A percentile compares a stretch with the other conserved stretches of the same genome.
Evolutionary conservation across 2,888 invertebrate species (phyloP).

Genomic region (Ganaspis brasiliensis): DNA sequence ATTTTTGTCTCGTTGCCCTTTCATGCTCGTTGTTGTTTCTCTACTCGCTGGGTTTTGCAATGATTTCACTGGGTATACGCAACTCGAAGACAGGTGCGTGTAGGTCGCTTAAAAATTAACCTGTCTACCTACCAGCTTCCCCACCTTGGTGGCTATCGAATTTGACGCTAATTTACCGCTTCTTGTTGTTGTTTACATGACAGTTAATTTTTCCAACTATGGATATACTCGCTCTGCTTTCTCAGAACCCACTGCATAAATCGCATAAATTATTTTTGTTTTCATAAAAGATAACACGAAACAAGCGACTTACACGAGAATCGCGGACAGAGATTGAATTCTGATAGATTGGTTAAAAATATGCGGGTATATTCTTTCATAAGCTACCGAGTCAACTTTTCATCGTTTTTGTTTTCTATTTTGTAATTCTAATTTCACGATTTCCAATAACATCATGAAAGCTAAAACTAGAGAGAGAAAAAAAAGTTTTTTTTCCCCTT

Average conservation of each 20-base stretch:
- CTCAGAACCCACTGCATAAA: slow-evolving; percentile 29
- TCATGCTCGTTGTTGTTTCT: background rate
- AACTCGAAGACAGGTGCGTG: slow-evolving; percentile 41
- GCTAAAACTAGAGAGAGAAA: too few species aligned
- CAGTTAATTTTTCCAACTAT: slow-evolving; percentile 14
- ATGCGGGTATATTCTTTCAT: background rate
- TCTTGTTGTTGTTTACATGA: slow-evolving; percentile 38
- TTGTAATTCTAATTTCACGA: background rate
- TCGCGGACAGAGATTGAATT: slow-evolving; percentile 9
- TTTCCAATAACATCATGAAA: too few species aligned
- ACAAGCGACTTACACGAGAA: slow-evolving; percentile 28
- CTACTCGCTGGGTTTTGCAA: slow-evolving; percentile 29
- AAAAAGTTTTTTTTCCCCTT: too few species aligned
- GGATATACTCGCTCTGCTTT: slow-evolving; percentile 18
- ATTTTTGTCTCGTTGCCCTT: background rate
- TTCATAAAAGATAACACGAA: slow-evolving; percentile 36
- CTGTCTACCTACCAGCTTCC: slow-evolving; percentile 49
- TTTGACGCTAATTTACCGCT: slow-evolving; percentile 34
- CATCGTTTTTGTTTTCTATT: background rate
- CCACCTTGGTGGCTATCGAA: slow-evolving; percentile 33
- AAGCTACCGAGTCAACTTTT: background rate
- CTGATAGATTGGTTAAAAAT: slow-evolving; percentile 30
- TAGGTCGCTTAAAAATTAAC: slow-evolving; percentile 57
- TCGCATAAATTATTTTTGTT: slow-evolving; percentile 40
- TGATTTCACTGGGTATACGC: slow-evolving; percentile 36